Evolutionary conservation across 1,140 invertebrate genomes (phyloP).

Genomic region (Teleogryllus occipitalis): DNA sequence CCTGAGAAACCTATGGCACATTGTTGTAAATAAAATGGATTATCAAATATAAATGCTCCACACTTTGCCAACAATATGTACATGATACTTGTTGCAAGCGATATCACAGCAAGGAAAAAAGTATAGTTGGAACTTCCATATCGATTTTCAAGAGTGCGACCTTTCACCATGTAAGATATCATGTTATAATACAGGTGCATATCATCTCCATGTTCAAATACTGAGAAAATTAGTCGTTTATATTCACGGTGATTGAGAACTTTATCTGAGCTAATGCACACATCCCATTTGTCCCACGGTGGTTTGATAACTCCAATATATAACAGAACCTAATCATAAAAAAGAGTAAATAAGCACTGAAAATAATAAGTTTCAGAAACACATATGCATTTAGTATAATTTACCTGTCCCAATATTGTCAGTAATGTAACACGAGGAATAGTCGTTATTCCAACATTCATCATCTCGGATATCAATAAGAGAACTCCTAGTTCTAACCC

Average conservation of each 20-base stretch:
- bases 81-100: constrained; percentile 43
- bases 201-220: constrained; percentile 59
- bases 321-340: constrained; percentile 37
- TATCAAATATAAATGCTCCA: constrained; percentile 27
- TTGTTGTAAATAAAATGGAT: constrained; percentile 39
- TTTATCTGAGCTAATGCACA: constrained; percentile 51
- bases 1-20: constrained; percentile 65
- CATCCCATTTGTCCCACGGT: constrained; percentile 45
- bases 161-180: constrained; percentile 59
- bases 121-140: constrained; percentile 50
- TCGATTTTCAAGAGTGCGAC: constrained; percentile 44
- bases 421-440: constrained; percentile 55
- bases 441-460: constrained; percentile 46
- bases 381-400: neutral
- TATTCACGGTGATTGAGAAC: constrained; percentile 47
- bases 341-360: constrained; percentile 2
- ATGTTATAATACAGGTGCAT: constrained; percentile 71
- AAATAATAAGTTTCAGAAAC: neutral
- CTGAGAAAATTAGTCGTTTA: constrained; percentile 47
- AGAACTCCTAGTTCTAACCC: constrained; percentile 33
- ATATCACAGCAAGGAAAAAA: constrained; percentile 46
- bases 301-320: constrained; percentile 43
- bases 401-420: constrained; percentile 43
- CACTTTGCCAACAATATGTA: constrained; percentile 42
- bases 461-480: constrained; percentile 33